Base-by-base conservation (phyloP, 2,113 vertebrate genomes). In the Nannospalax galili region DNA sequence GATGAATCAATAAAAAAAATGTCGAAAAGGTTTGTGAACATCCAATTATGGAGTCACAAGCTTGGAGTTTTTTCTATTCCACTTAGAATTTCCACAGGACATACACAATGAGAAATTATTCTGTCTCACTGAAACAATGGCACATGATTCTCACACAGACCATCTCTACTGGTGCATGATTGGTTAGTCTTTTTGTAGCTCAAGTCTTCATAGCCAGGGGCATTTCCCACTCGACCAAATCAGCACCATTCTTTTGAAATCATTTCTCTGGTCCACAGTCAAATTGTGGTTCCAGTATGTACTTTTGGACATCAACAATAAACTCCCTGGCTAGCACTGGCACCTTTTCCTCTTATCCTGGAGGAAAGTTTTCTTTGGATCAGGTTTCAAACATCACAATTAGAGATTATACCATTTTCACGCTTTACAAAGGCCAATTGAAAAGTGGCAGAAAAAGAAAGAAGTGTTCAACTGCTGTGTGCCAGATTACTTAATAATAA, bases 401-500 rank as follows among this genome's bases (percentile, higher is more conserved):
- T 96, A 95, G 35, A 4, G 22, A 90, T 95, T 95, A 95, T 81
- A 95, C 80, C n/a, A 15, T 91, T 93, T 93, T 91, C 94, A 91
- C 24, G 26, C 62, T 52, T 2, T 17, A 24, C 67, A 72, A 91
- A 93, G 95, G 60, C 58, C 90, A 95, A 10, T 30, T 97, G 88
- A 69, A 85, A 93, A 93, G 48, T 91, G 52, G 64, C 70, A 75
- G 45, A 48, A 64, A 89, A 78, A 17, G 58, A 19, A 22, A 84
- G 90, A 74, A 90, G 35, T 72, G 11, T 82, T 78, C 62, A 35
- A 65, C 58, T 16, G n/a, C 22, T 58, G 3, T 79, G 19, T 70
- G 77, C 91, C 74, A 84, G 85, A 40, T 89, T 45, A 90, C 60
- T 94, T 94, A 92, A 95, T 93, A 92, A 95, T 45, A n/a, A 67